Evolutionary conservation across 2,888 invertebrate genomes (phyloP).

Genomic region (Drosophila percnosoma): DNA sequence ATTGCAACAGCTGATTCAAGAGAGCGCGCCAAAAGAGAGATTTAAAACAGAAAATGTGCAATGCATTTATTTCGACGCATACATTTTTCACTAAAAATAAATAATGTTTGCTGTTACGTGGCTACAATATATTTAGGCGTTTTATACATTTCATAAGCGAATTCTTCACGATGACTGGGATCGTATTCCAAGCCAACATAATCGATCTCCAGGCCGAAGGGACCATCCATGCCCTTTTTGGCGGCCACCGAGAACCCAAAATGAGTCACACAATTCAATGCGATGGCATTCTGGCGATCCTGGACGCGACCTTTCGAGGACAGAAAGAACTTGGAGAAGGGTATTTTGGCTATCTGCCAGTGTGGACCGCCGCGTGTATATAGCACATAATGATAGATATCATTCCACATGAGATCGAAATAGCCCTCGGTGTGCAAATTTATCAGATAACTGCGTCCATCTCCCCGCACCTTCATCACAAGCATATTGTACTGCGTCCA

Average conservation of each 20-base stretch:
- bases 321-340: constrained; percentile 96
- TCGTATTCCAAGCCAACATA: constrained; percentile 95
- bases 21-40: constrained; percentile 7
- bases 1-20: constrained; percentile 64
- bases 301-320: constrained; percentile 94
- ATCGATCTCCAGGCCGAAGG: constrained; percentile 95
- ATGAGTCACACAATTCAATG: constrained; percentile 87
- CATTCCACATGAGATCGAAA: constrained; percentile 95
- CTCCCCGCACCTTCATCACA: constrained; percentile 94
- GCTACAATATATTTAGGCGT: constrained; percentile 88
- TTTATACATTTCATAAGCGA: constrained; percentile 97
- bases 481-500: constrained; percentile 91
- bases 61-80: constrained; percentile 41
- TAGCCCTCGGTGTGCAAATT: constrained; percentile 91
- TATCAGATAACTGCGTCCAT: constrained; percentile 95
- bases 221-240: constrained; percentile 89
- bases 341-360: constrained; percentile 97
- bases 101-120: constrained; percentile 84
- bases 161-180: constrained; percentile 91
- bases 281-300: constrained; percentile 90
- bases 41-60: constrained; percentile 28
- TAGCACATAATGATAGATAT: constrained; percentile 93
- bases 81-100: constrained; percentile 46
- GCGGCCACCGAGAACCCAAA: constrained; percentile 94
- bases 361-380: constrained; percentile 99